A percentile compares a stretch with the other conserved stretches of the same genome.
Evolutionary conservation across 1,140 invertebrate genomes (phyloP).

Genomic region (Heterodera carotae): DNA sequence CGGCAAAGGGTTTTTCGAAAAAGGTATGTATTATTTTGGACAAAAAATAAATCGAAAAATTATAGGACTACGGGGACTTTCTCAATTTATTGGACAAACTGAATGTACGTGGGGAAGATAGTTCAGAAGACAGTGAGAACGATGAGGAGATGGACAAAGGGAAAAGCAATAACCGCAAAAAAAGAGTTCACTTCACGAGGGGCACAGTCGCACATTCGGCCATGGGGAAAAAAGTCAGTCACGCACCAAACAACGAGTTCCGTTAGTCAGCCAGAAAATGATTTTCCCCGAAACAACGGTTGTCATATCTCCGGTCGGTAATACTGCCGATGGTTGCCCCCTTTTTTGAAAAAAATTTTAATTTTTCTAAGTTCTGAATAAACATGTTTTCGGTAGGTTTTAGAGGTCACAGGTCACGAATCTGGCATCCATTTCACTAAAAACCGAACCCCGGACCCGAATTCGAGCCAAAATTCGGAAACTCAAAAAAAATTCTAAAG

Average conservation of each 20-base stretch:
- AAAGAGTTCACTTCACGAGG: constrained; percentile 17
- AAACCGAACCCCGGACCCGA: constrained; percentile 6
- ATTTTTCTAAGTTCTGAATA: too few species aligned
- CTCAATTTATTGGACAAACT: constrained; percentile 23
- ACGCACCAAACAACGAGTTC: neutral
- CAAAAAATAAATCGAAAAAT: constrained; percentile 13
- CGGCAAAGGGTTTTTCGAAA: constrained; percentile 23
- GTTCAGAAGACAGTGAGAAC: constrained; percentile 14
- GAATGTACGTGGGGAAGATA: constrained; percentile 31
- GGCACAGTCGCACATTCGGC: neutral
- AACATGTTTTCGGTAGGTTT: neutral
- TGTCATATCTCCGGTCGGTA: too few species aligned
- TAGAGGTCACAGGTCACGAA: constrained; percentile 7
- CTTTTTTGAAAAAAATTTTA: too few species aligned
- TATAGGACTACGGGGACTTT: constrained; percentile 36
- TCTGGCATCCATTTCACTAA: constrained; percentile 20
- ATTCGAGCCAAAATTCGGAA: neutral
- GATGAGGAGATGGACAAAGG: constrained; percentile 12
- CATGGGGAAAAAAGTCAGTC: neutral
- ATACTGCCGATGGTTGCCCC: too few species aligned
- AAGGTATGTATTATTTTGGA: constrained; percentile 20
- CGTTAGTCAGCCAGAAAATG: too few species aligned
- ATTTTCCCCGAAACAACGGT: too few species aligned
- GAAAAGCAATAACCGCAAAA: constrained; percentile 15
- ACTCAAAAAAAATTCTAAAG: too few species aligned